Base-by-base conservation (phyloP, 2,113 vertebrate genomes). In the Thymallus thymallus region DNA sequence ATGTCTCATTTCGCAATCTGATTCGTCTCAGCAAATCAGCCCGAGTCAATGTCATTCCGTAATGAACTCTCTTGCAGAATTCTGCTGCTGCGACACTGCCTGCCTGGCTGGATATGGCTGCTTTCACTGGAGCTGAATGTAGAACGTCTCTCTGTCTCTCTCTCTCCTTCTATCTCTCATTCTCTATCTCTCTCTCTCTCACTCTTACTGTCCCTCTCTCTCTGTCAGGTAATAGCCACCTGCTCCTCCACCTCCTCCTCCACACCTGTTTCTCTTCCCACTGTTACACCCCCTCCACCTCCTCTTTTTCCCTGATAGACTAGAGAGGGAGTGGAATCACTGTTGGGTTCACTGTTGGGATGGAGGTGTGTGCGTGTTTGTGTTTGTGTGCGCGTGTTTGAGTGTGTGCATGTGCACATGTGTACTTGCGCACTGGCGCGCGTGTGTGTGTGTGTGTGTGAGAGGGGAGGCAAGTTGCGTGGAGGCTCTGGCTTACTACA, bases 1-100 rank as follows among this genome's bases (percentile, higher is more conserved):
- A 84, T 81, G 84, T 88, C 88, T 90, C 84, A 88, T 92, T 93
- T 91, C 84, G 80, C 85, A 85, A 84, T 90, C 88, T 89, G 85
- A 91, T 92, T 91, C 78, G 82, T 92, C 79, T 87, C 87, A 88
- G 90, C 77, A 89, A 91, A 91, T 91, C 90, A 88, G 86, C 74
- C 83, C 61, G 82, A 87, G 88, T 87, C 88, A 84, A 84, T 90
- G 90, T 91, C 83, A 85, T 88, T 85, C 79, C 73, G 76, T 89
- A 89, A 91, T 91, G 88, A 90, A 86, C 83, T 88, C 85, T 80
- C 69, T 64, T 74, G 72, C 68, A 76, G 79, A 65, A 69, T 82
- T 79, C 73, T 65, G 64, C 78, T 77, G 64, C 78, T 76, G 68
- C 80, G 78, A 81, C 76, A 71, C 0, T 45, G 64, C 80, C 74